A percentile compares a stretch with the other conserved stretches of the same genome.
phyloP scores from a whole-genome alignment of 2,113 vertebrate species.

The Anolis sagrei region DNA sequence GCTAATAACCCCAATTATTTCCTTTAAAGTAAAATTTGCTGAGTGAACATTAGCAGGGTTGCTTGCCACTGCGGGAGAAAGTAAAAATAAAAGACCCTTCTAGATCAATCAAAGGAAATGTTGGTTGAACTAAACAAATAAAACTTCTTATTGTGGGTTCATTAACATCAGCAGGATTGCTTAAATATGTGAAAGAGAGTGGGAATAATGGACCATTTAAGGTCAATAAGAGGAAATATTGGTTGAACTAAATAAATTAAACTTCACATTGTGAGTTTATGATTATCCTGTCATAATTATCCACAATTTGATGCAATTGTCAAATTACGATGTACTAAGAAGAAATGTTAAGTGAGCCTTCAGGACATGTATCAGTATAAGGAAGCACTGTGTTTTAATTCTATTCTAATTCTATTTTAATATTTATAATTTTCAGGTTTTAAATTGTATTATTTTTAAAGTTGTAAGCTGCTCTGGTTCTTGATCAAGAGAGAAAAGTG shows the following conservation, averaged over 20 bases:
- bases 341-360: neutral
- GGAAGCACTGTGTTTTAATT: neutral
- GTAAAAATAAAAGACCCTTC: neutral
- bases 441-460: too few relatives aligned
- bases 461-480: too few relatives aligned
- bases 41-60: constrained; percentile 3
- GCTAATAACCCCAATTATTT: neutral
- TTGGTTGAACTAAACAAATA: neutral
- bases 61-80: neutral
- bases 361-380: too few relatives aligned
- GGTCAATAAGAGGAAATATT: neutral
- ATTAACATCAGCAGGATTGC: neutral
- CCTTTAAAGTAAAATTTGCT: neutral
- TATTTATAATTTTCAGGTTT: too few relatives aligned
- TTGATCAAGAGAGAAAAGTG: too few relatives aligned
- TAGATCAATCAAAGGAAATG: neutral
- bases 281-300: neutral
- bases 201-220: neutral
- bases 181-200: neutral
- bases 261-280: neutral
- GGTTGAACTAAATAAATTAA: neutral
- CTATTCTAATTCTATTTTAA: too few relatives aligned
- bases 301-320: neutral
- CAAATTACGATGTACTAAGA: too few relatives aligned
- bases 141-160: neutral